Conservation (phyloP, 2,113 vertebrate species). For the Gavia stellata region DNA sequence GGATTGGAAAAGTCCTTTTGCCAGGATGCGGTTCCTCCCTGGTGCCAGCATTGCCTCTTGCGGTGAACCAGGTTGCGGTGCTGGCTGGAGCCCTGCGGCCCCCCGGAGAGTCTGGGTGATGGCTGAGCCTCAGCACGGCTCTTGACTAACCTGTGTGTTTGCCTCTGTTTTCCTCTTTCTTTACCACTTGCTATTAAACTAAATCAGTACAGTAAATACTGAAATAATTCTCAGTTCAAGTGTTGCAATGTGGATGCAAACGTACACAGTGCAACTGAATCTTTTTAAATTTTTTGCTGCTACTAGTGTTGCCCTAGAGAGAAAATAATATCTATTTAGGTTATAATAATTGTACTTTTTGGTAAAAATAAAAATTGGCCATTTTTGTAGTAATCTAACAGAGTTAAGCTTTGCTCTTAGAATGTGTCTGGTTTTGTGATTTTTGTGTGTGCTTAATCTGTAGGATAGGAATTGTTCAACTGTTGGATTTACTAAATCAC, state of each 20-base stretch:
- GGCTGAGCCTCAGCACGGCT: too few species aligned
- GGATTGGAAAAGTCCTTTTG: background rate
- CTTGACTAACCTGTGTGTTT: background rate
- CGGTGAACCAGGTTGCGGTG: fast-evolving
- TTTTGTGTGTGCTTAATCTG: background rate
- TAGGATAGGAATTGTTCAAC: background rate
- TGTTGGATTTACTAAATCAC: background rate
- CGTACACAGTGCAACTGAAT: background rate
- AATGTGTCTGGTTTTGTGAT: background rate
- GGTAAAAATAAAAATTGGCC: background rate
- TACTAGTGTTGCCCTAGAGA: background rate
- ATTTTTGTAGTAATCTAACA: background rate
- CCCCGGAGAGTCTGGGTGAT: too few species aligned
- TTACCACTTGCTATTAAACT: background rate
- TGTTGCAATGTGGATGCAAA: background rate
- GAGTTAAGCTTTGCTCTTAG: background rate
- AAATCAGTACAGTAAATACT: background rate
- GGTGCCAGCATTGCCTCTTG: background rate
- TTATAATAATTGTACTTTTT: background rate
- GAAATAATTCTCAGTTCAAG: background rate
- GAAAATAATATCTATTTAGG: background rate
- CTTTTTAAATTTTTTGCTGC: background rate
- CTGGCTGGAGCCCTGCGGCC: background rate
- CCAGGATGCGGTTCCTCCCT: background rate
- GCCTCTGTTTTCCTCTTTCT: background rate